A percentile compares a stretch with the other conserved stretches of the same genome.
Conservation (phyloP, 37 sponge, comb jelly and placozoan genomes). For the Beroe forskalii region DNA sequence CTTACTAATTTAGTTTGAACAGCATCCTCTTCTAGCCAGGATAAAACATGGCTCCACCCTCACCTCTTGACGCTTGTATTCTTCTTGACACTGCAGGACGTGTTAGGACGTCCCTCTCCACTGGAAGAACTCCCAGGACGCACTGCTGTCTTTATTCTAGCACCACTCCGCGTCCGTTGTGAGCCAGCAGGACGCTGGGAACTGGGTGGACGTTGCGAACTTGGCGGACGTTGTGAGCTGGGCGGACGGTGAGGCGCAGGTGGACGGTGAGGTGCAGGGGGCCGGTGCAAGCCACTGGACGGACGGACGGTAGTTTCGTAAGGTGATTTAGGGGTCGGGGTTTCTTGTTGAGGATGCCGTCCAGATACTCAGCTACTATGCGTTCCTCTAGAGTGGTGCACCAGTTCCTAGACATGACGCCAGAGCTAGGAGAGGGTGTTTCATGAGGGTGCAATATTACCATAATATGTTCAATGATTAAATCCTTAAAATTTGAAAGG, state of each 20-base stretch:
- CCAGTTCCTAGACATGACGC: slow-evolving; percentile 48
- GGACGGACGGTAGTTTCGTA: not conserved
- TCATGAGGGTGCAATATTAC: too few species aligned
- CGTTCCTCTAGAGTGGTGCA: slow-evolving; percentile 58
- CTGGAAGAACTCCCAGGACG: not conserved
- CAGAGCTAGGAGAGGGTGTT: too few species aligned
- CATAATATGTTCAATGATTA: too few species aligned
- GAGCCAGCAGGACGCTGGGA: not conserved
- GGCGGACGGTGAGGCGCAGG: not conserved
- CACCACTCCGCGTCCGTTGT: not conserved
- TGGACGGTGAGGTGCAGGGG: not conserved
- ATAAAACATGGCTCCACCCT: too few species aligned
- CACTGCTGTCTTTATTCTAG: not conserved
- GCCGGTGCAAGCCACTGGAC: not conserved
- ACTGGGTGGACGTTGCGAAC: not conserved
- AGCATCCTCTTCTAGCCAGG: too few species aligned
- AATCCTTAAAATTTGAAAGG: too few species aligned
- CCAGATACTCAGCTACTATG: slow-evolving; percentile 39
- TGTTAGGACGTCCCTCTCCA: slow-evolving; percentile 1
- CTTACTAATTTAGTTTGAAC: too few species aligned
- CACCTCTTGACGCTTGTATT: not conserved
- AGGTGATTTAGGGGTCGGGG: slow-evolving; percentile 9
- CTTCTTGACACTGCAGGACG: slow-evolving; percentile 51
- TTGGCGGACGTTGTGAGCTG: not conserved
- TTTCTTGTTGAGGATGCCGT: slow-evolving; percentile 62